Base-by-base conservation (phyloP, 2,797 vertebrate genomes). In the Yasuhikotakia modesta region DNA sequence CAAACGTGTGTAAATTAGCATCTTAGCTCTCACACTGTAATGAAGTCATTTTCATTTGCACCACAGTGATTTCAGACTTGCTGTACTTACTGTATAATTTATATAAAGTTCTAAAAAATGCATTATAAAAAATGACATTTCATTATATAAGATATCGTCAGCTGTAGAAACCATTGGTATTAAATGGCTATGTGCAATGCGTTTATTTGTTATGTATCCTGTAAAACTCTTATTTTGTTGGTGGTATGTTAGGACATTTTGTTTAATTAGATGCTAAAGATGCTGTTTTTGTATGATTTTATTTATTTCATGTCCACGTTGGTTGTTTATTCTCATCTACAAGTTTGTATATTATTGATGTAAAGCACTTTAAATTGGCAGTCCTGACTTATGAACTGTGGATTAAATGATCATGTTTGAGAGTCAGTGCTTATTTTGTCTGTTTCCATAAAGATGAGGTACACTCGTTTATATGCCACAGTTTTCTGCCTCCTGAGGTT, bases 171-270 rank as follows among this genome's bases (percentile, higher is more conserved):
- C 85, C 84, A 87, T 89, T 84, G 75, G 84, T 91, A 92, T 93
- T 93, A 94, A 88, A 95, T 95, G 96, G 95, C 96, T 91, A 97
- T 92, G 96, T 98, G 97, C 96, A 98, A 97, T 98, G 95, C 92
- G 90, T 88, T 89, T 88, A 88, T 91, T 79, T 85, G 81, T 83
- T 83, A 89, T 93, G 93, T 95, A 89, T 87, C 89, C 92, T 93
- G 94, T 95, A 93, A 88, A 90, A 87, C 90, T 22, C 22, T 90
- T 91, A 5, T 27, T 27, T 27, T 90, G 90, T 90, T 87, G 88
- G 89, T 92, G 86, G 70, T 84, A 91, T 90, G 83, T 92, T 91
- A 91, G 85, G 84, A 86, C 87, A 86, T 84, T 79, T 81, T 83
- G 84, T 87, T 89, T 80, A 86, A 84, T 90, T 91, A 88, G 84